Evolutionary conservation across 53 echinoderm and acorn worm species (phyloP), one percentile per base, ranked within the genome.

Genomic region (Actinopyga echinites): DNA sequence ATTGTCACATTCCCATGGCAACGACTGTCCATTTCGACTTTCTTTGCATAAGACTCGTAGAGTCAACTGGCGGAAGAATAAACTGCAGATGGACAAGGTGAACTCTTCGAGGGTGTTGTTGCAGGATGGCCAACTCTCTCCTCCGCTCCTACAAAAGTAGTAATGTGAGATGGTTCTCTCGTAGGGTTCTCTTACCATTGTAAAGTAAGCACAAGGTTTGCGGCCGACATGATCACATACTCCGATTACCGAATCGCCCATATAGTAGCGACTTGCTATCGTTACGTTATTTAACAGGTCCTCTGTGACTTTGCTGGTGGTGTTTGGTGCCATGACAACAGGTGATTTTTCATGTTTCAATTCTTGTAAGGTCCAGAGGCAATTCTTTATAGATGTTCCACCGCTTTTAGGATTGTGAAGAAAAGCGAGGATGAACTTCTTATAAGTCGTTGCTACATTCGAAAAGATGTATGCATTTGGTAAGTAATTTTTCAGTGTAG

Each of bases 11-110:
- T 20, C n/a, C 75, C 75, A 74, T 13, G 4, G 24, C 8, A 24
- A 74, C 8, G 11, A 17, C 5, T 4, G 4, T 6, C 8, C 8
- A 13, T 52, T 25, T 6, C 44, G 28, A 22, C 6, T 28, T 74
- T 24, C 29, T 53, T 45, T 52, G 43, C 75, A 74, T 8, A 43
- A 43, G 38, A 74, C 15, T 29, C 49, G 49, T 29, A 49, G 40
- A 26, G 75, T 74, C 75, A 74, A 44, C 75, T 74, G 75, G 53
- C 75, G 75, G 75, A 74, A 74, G 53, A 74, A 74, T 49, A 74
- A 49, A 49, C 75, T 49, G 8, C 40, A 40, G 4, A 40, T 6
- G 8, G 40, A 40, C 40, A 40, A 6, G 4, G 40, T 40, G 8
- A 74, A 74, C n/a, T 74, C 75, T 52, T 74, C 75, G 0, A 74